Conservation (phyloP, 1,140 invertebrate genomes). For the Drosophila equinoxialis region DNA sequence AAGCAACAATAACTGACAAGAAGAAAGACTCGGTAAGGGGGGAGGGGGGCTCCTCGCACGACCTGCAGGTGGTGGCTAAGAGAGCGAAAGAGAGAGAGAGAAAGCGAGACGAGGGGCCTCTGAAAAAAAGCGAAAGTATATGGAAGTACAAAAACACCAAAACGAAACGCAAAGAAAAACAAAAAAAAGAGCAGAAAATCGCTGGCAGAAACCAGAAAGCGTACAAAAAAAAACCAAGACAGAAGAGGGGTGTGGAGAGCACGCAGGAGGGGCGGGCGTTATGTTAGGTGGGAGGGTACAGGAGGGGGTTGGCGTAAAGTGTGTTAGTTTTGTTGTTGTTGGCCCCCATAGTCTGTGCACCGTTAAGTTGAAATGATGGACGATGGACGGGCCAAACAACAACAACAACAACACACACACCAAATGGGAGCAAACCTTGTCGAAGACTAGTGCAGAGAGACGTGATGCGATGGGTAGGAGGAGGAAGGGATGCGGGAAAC, state of each 20-base stretch:
- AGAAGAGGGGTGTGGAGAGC: slow-evolving; percentile 12
- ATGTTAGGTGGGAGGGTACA: background rate
- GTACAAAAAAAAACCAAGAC: slow-evolving; percentile 40
- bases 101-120: background rate
- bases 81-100: background rate
- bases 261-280: background rate
- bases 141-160: slow-evolving; percentile 59
- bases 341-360: slow-evolving; percentile 50
- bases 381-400: slow-evolving; percentile 37
- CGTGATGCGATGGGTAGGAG: background rate
- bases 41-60: background rate
- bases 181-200: slow-evolving; percentile 51
- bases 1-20: slow-evolving; percentile 54
- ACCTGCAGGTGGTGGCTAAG: background rate
- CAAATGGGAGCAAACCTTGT: slow-evolving; percentile 25
- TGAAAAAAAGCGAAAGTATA: slow-evolving; percentile 72
- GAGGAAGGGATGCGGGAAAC: too few relatives aligned
- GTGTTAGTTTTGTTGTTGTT: slow-evolving; percentile 71
- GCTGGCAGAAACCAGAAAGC: slow-evolving; percentile 70
- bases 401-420: slow-evolving; percentile 19
- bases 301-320: slow-evolving; percentile 35
- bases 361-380: slow-evolving; percentile 69
- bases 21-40: slow-evolving; percentile 27
- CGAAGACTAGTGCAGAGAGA: slow-evolving; percentile 9
- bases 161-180: slow-evolving; percentile 41